A percentile compares a stretch with the other conserved stretches of the same genome.
Evolutionary conservation across 2,797 vertebrate genomes (phyloP).

Genomic region (Iguana delicatissima): DNA sequence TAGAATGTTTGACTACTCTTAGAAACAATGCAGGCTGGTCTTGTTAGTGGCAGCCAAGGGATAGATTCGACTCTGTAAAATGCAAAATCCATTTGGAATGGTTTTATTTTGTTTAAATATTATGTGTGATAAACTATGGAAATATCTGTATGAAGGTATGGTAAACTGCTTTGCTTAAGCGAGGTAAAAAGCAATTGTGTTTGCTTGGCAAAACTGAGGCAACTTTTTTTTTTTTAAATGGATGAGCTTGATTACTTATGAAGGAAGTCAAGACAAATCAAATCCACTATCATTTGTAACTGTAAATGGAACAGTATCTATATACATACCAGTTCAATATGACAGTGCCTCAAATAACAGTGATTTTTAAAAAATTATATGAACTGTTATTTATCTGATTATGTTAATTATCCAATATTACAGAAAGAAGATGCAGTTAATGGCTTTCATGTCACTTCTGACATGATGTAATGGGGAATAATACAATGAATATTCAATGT

Average conservation of each 20-base stretch:
- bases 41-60: not conserved
- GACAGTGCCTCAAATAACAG: not conserved
- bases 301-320: not conserved
- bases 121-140: not conserved
- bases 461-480: not conserved
- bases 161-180: not conserved
- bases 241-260: not conserved
- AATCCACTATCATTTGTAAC: not conserved
- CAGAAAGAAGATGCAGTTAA: not conserved
- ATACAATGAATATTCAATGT: not conserved
- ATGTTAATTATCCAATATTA: not conserved
- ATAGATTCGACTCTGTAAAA: not conserved
- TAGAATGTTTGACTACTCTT: not conserved
- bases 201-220: not conserved
- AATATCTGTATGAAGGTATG: not conserved
- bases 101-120: constrained; percentile 4
- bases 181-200: not conserved
- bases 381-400: not conserved
- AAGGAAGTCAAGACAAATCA: constrained; percentile 13
- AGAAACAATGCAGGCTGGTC: not conserved
- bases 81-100: not conserved
- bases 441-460: not conserved
- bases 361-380: not conserved
- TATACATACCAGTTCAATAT: not conserved
- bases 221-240: not conserved